Percentiles rank a stretch among this genome's conserved stretches.
Conservation (phyloP, 2,797 vertebrate genomes). For the Hirundo rustica region DNA sequence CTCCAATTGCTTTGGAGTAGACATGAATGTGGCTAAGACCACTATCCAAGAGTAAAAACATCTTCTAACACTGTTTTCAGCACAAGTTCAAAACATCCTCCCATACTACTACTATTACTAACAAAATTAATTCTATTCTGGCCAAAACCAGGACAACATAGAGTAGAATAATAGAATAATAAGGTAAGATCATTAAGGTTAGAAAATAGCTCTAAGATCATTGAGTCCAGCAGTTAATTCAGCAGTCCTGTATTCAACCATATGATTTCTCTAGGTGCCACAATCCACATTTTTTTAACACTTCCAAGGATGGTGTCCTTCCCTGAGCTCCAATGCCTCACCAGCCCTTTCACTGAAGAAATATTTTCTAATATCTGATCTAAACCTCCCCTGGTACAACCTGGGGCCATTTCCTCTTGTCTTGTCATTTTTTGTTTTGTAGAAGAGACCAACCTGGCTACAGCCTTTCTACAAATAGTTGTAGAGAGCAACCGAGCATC, state of each 20-base stretch:
- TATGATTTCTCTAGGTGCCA: background rate
- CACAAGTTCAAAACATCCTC: background rate
- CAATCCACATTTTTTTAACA: background rate
- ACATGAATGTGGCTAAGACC: background rate
- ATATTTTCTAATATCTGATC: background rate
- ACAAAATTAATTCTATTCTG: background rate
- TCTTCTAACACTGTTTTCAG: background rate
- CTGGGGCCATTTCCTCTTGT: background rate
- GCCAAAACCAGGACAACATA: background rate
- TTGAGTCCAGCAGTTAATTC: background rate
- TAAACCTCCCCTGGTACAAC: background rate
- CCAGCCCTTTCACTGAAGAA: background rate
- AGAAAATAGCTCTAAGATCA: background rate
- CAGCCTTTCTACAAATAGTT: background rate
- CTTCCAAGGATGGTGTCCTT: background rate
- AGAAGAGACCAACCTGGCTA: background rate
- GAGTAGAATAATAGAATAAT: background rate
- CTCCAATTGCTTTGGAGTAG: background rate
- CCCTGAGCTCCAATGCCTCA: background rate
- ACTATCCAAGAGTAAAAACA: background rate
- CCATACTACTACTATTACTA: background rate
- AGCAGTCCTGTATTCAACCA: background rate
- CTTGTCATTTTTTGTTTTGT: background rate
- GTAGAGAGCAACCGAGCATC: background rate
- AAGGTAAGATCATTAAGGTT: background rate